Percentiles rank a stretch among this genome's conserved stretches.
Conservation (phyloP, 1,140 invertebrate genomes). For the Anastatus disparis region DNA sequence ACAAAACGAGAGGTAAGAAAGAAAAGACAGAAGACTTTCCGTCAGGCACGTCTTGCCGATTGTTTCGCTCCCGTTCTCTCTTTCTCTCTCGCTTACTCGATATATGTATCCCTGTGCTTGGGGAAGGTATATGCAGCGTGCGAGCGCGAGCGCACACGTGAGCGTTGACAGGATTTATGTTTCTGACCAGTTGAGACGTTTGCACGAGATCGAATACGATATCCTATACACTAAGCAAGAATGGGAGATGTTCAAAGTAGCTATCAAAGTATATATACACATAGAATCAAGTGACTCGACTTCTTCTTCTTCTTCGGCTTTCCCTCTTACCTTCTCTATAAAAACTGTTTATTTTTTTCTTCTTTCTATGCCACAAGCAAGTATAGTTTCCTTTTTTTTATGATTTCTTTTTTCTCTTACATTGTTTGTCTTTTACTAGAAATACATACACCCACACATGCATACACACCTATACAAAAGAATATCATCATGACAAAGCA, state of each 20-base stretch:
- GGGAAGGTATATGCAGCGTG: too few species aligned
- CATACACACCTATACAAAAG: slow-evolving; percentile 15
- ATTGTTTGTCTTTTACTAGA: neutral
- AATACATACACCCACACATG: slow-evolving; percentile 6
- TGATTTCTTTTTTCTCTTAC: too few species aligned
- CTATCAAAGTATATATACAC: too few species aligned
- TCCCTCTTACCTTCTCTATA: slow-evolving; percentile 8
- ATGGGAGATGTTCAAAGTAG: too few species aligned
- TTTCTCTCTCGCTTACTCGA: too few species aligned
- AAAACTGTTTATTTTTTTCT: too few species aligned
- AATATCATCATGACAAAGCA: slow-evolving; percentile 24
- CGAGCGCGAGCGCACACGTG: slow-evolving; percentile 25
- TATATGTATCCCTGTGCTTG: too few species aligned
- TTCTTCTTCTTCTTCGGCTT: slow-evolving; percentile 1
- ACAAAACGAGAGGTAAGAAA: slow-evolving; percentile 26
- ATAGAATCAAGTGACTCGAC: slow-evolving; percentile 45
- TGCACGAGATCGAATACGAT: slow-evolving; percentile 65
- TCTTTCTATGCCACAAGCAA: too few species aligned
- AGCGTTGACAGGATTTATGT: slow-evolving; percentile 60
- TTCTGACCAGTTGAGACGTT: slow-evolving; percentile 65
- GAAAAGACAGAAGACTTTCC: slow-evolving; percentile 49
- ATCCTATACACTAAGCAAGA: slow-evolving; percentile 48
- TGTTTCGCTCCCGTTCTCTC: slow-evolving; percentile 57
- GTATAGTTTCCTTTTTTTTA: too few species aligned
- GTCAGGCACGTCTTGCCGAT: slow-evolving; percentile 60